Evolutionary conservation across 1,140 invertebrate species (phyloP).

Genomic region (Brachionus rubens): DNA sequence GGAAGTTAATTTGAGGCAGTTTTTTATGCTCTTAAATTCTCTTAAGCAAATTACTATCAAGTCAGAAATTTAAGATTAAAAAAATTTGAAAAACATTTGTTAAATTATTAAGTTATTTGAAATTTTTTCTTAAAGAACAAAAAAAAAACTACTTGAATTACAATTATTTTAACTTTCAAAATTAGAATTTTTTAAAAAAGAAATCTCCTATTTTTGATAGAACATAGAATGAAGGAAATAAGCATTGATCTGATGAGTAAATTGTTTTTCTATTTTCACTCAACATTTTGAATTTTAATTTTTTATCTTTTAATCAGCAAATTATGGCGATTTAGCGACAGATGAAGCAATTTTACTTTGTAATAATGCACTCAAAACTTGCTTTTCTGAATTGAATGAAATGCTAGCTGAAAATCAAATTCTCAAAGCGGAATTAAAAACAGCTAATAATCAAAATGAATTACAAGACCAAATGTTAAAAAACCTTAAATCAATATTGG

Average conservation of each 20-base stretch:
- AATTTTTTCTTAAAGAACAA: too few relatives aligned
- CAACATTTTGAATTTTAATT: background rate
- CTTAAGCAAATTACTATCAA: too few relatives aligned
- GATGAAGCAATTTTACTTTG: background rate
- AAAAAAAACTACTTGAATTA: too few relatives aligned
- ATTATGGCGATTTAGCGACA: background rate
- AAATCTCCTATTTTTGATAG: too few relatives aligned
- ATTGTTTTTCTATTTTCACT: background rate
- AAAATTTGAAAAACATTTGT: too few relatives aligned
- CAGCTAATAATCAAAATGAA: background rate
- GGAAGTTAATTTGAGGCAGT: too few relatives aligned
- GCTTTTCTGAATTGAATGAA: background rate
- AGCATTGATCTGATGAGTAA: background rate
- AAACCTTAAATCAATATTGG: background rate
- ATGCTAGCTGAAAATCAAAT: background rate
- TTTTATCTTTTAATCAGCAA: background rate
- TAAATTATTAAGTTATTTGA: too few relatives aligned
- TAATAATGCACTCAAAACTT: background rate
- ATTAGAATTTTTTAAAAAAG: too few relatives aligned
- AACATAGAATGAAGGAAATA: background rate
- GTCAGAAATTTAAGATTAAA: too few relatives aligned
- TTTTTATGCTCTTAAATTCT: too few relatives aligned
- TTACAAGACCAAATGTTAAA: background rate
- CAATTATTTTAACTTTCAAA: too few relatives aligned
- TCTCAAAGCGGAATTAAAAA: background rate